Conservation (phyloP, 2,888 invertebrate species). For the Daptonema setosum region DNA sequence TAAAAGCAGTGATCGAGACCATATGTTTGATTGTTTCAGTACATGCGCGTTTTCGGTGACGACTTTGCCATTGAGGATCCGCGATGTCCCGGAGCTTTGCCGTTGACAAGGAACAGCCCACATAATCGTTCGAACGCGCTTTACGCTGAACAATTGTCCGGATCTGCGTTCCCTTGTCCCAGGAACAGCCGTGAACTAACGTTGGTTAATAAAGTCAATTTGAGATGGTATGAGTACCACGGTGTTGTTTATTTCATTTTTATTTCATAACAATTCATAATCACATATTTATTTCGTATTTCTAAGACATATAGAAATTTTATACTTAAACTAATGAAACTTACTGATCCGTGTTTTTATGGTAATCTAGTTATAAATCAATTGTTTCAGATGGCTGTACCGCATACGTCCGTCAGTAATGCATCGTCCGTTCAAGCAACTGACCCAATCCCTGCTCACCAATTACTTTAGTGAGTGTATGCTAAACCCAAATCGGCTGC, state of each 20-base stretch:
- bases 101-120: slow-evolving; percentile 66
- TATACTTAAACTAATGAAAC: no score
- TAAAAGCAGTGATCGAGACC: no score
- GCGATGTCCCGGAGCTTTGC: slow-evolving; percentile 61
- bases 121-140: slow-evolving; percentile 80
- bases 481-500: slow-evolving; percentile 83
- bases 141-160: slow-evolving; percentile 87
- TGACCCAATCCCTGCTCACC: slow-evolving; percentile 38
- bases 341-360: no score
- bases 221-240: no score
- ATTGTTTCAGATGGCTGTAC: slow-evolving; percentile 57
- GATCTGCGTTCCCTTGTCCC: slow-evolving; percentile 65
- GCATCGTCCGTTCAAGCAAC: slow-evolving; percentile 52
- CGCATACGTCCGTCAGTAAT: slow-evolving; percentile 73
- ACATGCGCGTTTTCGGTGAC: slow-evolving; percentile 70
- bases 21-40: no score
- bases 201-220: no score
- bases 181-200: no score
- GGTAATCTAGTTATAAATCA: no score
- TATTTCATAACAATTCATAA: no score
- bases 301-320: no score
- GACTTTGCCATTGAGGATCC: slow-evolving; percentile 76
- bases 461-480: slow-evolving; percentile 54
- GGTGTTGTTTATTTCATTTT: no score
- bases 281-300: no score